Evolutionary conservation across 2,113 vertebrate species (phyloP).

Genomic region (Nanorana parkeri): DNA sequence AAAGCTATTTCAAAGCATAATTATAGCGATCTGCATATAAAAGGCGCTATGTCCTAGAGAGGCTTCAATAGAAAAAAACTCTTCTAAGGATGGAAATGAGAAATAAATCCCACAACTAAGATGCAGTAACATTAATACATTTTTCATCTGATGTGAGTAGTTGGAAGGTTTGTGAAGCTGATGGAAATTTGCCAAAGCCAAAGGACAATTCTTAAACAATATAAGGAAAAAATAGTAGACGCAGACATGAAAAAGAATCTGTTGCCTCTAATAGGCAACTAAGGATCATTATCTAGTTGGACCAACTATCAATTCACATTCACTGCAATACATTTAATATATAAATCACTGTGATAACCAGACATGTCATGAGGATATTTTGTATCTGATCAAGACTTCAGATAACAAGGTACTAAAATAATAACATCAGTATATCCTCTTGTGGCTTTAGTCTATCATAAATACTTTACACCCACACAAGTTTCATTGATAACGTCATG

Average conservation of each 20-base stretch:
- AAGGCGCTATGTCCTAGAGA: slow-evolving; percentile 72
- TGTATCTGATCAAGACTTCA: no score
- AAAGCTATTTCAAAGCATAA: slow-evolving; percentile 80
- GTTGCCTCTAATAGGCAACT: not conserved
- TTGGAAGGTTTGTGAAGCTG: slow-evolving; percentile 61
- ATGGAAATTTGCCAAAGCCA: slow-evolving; percentile 65
- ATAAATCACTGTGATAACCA: no score
- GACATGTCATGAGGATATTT: no score
- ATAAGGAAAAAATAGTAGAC: slow-evolving; percentile 20
- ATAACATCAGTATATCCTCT: no score
- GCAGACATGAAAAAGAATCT: slow-evolving; percentile 9
- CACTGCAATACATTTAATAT: no score
- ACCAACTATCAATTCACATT: no score
- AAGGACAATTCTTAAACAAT: slow-evolving; percentile 55
- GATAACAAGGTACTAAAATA: no score
- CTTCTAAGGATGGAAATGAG: slow-evolving; percentile 72
- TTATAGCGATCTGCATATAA: slow-evolving; percentile 82
- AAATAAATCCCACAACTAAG: slow-evolving; percentile 74
- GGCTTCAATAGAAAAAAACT: slow-evolving; percentile 65
- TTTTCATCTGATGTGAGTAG: slow-evolving; percentile 71
- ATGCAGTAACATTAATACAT: slow-evolving; percentile 68
- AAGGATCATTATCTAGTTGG: not conserved
- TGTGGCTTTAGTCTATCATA: no score
- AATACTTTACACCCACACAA: no score
- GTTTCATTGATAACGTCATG: no score